phyloP scores from a whole-genome alignment of 92 coral and sea anemone genomes.

The Heliopora coerulea region DNA sequence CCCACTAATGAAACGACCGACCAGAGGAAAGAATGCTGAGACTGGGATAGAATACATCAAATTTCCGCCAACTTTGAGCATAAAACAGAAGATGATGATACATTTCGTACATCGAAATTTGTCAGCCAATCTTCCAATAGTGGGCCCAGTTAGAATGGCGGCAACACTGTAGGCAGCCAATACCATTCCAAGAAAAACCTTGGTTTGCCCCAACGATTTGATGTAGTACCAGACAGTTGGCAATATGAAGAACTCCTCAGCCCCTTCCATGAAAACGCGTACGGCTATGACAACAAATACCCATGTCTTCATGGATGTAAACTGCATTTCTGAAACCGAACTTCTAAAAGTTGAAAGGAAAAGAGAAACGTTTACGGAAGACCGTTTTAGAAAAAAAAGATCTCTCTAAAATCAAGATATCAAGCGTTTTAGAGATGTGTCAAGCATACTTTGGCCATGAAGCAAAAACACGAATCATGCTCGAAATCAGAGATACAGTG shows the following conservation, averaged over 20 bases:
- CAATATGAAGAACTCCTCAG: conserved; percentile 7
- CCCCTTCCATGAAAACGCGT: conserved; percentile 14
- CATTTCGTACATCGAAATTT: background rate
- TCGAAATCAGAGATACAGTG: no score
- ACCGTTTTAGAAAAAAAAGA: no score
- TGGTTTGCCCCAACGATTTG: conserved; percentile 13
- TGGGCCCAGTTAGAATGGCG: background rate
- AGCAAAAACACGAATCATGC: no score
- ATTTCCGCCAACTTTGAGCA: background rate
- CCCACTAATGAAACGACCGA: conserved; percentile 12
- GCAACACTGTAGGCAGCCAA: background rate
- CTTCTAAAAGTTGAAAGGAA: no score
- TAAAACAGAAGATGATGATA: background rate
- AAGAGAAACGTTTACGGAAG: no score
- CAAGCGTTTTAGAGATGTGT: no score
- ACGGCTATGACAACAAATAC: background rate
- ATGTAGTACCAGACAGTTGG: no score
- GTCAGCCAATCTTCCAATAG: conserved; percentile 2
- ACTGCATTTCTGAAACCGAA: no score
- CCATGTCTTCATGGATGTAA: conserved; percentile 2
- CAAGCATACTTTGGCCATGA: no score
- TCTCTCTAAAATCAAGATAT: no score
- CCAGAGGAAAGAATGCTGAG: conserved; percentile 17
- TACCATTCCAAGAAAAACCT: conserved; percentile 6
- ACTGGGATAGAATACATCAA: conserved; percentile 12